A percentile compares a stretch with the other conserved stretches of the same genome.
Conservation (phyloP, 2,888 invertebrate genomes). For the Tetropium fuscum region DNA sequence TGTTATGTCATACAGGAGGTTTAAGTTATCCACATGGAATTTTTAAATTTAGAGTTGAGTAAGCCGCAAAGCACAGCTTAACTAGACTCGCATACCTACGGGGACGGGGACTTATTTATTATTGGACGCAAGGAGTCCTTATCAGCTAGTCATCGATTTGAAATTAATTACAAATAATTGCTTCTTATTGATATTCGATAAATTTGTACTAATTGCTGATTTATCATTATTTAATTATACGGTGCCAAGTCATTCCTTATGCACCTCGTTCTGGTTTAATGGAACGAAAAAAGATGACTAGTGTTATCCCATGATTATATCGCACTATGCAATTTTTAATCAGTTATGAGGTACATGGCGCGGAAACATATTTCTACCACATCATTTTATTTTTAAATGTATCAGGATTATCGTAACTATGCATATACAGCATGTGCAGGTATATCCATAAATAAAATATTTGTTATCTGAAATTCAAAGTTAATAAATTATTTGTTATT, state of each 20-base stretch:
- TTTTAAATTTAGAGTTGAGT: not conserved
- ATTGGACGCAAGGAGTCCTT: conserved; percentile 6
- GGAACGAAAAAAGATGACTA: no score
- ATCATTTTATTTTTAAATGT: no score
- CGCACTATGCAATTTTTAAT: no score
- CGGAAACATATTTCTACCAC: no score
- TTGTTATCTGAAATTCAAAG: no score
- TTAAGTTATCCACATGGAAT: not conserved
- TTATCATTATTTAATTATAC: conserved; percentile 36
- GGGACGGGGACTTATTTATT: conserved; percentile 9
- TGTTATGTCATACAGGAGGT: not conserved
- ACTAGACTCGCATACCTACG: not conserved
- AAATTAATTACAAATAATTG: conserved; percentile 21
- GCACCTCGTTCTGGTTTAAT: not conserved
- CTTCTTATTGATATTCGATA: conserved; percentile 32
- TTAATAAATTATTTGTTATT: no score
- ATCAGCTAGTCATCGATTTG: conserved; percentile 12
- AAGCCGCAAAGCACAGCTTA: conserved; percentile 1
- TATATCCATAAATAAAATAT: no score
- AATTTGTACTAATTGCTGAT: conserved; percentile 37
- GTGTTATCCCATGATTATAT: no score
- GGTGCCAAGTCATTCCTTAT: conserved; percentile 18
- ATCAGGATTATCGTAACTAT: no score
- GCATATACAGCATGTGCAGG: no score
- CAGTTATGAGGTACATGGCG: no score